Percentiles rank a stretch among this genome's conserved stretches.
Conservation (phyloP, 2,113 vertebrate genomes). For the Podilymbus podiceps region DNA sequence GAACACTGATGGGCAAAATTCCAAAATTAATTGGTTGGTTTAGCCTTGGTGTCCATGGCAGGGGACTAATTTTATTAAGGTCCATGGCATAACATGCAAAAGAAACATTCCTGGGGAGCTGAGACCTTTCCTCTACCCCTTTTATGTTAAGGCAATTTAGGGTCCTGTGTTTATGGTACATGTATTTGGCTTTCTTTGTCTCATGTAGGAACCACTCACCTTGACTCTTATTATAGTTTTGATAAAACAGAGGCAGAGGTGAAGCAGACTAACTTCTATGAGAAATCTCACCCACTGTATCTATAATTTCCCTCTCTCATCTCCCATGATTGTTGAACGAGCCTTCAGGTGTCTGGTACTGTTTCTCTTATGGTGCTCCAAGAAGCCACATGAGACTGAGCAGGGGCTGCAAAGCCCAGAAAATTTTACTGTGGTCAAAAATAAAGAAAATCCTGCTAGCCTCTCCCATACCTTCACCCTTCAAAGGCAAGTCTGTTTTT, state of each 20-base stretch:
- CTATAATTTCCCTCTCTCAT: slow-evolving; percentile 38
- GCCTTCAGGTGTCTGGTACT: background rate
- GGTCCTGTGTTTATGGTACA: background rate
- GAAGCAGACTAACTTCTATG: background rate
- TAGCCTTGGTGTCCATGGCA: background rate
- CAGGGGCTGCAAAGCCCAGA: background rate
- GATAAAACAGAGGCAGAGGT: slow-evolving; percentile 24
- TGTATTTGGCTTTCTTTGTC: background rate
- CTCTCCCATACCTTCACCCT: background rate
- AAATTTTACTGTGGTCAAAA: slow-evolving; percentile 9
- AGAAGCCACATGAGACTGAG: background rate
- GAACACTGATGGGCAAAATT: background rate
- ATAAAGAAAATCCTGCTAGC: background rate
- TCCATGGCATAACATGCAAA: background rate
- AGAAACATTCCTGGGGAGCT: background rate
- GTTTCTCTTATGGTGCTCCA: slow-evolving; percentile 50
- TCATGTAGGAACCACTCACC: background rate
- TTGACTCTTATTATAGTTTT: background rate
- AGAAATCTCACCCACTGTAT: background rate
- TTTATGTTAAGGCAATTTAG: background rate
- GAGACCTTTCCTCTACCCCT: background rate
- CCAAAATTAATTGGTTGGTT: background rate
- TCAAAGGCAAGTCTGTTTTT: slow-evolving; percentile 24
- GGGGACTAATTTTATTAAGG: background rate
- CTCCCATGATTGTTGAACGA: slow-evolving; percentile 32